phyloP scores from a whole-genome alignment of 2,888 invertebrate genomes.

The Eulithis testata region DNA sequence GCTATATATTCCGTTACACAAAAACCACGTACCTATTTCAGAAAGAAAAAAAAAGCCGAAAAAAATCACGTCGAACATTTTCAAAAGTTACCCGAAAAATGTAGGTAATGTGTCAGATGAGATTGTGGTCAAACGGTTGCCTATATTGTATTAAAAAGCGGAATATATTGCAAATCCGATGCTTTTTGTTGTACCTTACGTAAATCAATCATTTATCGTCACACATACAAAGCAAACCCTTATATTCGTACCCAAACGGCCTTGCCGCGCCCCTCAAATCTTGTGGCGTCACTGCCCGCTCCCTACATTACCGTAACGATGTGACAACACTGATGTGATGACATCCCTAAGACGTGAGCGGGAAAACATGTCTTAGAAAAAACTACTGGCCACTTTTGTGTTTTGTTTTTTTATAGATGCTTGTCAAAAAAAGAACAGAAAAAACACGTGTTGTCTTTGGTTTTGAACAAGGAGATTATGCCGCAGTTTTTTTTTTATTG shows the following conservation, averaged over 20 bases:
- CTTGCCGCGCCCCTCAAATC: slow-evolving; percentile 34
- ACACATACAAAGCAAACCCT: background rate
- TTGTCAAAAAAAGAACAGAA: background rate
- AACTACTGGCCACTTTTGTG: background rate
- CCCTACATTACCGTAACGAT: slow-evolving; percentile 30
- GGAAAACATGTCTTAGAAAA: slow-evolving; percentile 1
- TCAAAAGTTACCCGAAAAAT: no score
- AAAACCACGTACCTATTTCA: no score
- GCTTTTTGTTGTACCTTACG: background rate
- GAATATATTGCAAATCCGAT: background rate
- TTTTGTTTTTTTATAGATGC: background rate
- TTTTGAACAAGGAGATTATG: no score
- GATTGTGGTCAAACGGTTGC: no score
- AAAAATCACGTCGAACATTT: no score
- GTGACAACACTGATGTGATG: slow-evolving; percentile 23
- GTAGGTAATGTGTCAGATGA: no score
- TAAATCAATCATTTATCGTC: slow-evolving; percentile 10
- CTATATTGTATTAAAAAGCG: no score
- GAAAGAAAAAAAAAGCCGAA: no score
- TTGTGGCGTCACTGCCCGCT: slow-evolving; percentile 33
- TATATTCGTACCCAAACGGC: slow-evolving; percentile 11
- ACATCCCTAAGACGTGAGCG: slow-evolving; percentile 13
- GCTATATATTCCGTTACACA: no score
- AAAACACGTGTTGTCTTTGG: no score
- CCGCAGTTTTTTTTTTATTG: no score